Conservation (phyloP, 2,888 invertebrate species). For the Poecilus cupreus region DNA sequence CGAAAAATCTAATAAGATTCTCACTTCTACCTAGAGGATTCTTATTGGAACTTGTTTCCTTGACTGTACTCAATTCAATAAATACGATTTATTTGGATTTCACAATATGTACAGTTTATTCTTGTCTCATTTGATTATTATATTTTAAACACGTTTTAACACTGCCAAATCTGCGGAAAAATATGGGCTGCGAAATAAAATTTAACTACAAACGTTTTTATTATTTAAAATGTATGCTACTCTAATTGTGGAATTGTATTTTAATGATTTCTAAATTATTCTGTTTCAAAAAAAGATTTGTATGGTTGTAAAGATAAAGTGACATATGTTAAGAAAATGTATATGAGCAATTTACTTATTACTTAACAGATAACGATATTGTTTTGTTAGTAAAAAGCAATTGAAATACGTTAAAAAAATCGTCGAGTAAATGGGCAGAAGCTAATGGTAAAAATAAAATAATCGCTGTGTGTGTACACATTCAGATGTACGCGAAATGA, state of each 20-base stretch:
- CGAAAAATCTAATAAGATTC: constrained; percentile 24
- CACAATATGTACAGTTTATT: too few relatives aligned
- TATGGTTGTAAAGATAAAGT: constrained; percentile 19
- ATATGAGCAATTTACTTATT: constrained; percentile 22
- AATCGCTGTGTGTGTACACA: background rate
- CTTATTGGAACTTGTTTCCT: background rate
- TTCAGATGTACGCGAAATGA: background rate
- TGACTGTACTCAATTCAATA: background rate
- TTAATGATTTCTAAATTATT: constrained; percentile 7
- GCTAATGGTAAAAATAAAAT: background rate
- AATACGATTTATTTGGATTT: too few relatives aligned
- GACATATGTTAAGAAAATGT: constrained; percentile 39
- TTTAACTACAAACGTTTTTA: too few relatives aligned
- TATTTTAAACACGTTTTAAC: background rate
- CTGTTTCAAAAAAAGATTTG: background rate
- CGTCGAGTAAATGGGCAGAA: background rate
- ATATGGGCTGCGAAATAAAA: too few relatives aligned
- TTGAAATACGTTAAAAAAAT: background rate
- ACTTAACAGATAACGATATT: constrained; percentile 13
- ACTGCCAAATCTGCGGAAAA: background rate
- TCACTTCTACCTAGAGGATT: background rate
- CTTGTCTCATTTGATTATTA: too few relatives aligned
- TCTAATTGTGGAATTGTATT: background rate
- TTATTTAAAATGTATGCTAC: background rate
- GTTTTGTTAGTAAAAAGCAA: background rate